A percentile compares a stretch with the other conserved stretches of the same genome.
Conservation (phyloP, 2,797 vertebrate species). For the Melanotaenia boesemani region DNA sequence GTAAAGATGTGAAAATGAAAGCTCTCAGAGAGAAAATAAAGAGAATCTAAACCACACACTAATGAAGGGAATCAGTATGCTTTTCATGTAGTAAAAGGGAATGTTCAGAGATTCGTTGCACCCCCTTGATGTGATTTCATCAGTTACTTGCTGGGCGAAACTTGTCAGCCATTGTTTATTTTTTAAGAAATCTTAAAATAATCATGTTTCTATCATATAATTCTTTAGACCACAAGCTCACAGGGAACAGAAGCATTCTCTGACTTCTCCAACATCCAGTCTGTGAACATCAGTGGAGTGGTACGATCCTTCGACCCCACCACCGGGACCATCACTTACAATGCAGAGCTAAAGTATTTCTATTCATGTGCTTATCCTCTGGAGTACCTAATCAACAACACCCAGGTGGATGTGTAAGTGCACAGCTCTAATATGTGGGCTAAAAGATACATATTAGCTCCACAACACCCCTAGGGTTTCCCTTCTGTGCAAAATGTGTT, state of each 20-base stretch:
- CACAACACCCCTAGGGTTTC: not conserved
- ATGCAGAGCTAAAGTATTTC: constrained; percentile 79
- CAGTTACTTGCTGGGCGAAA: constrained; percentile 29
- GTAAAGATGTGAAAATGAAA: constrained; percentile 10
- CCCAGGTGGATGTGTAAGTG: constrained; percentile 80
- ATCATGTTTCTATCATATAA: constrained; percentile 38
- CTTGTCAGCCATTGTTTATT: constrained; percentile 23
- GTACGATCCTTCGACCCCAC: constrained; percentile 76
- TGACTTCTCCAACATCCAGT: constrained; percentile 81
- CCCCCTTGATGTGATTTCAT: constrained; percentile 43
- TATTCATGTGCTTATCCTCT: constrained; percentile 84
- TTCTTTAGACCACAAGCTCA: constrained; percentile 71
- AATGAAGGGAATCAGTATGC: constrained; percentile 13
- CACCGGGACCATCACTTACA: constrained; percentile 78
- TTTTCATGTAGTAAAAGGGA: constrained; percentile 29
- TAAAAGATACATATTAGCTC: not conserved
- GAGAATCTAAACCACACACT: not conserved
- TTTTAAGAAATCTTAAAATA: constrained; percentile 33
- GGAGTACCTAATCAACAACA: constrained; percentile 84
- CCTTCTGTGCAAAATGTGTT: not conserved
- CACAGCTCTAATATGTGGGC: not conserved
- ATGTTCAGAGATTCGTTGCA: constrained; percentile 21
- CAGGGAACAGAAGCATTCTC: constrained; percentile 75
- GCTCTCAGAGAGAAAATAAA: not conserved
- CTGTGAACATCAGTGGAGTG: constrained; percentile 78